Conservation (phyloP, 2,888 invertebrate genomes). For the Leucophenga maculata region DNA sequence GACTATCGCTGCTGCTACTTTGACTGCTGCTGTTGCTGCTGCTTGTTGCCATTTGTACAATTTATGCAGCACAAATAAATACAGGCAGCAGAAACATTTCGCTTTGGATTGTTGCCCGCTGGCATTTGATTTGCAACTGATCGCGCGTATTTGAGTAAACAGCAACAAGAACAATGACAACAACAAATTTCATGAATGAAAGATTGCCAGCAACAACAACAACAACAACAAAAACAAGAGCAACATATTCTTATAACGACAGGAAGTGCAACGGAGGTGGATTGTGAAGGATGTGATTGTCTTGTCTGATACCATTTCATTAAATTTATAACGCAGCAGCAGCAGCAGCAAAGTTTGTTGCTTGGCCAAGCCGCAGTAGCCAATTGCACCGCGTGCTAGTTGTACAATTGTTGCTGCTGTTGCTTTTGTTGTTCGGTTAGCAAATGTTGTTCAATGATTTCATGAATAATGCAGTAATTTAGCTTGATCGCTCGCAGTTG, state of each 20-base stretch:
- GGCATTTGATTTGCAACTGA: slow-evolving; percentile 61
- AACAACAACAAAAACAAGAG: slow-evolving; percentile 16
- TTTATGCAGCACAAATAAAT: slow-evolving; percentile 49
- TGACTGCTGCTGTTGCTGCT: slow-evolving; percentile 11
- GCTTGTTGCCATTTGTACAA: slow-evolving; percentile 41
- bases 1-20: slow-evolving; percentile 14
- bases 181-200: slow-evolving; percentile 66
- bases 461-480: slow-evolving; percentile 56
- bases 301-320: slow-evolving; percentile 32
- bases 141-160: slow-evolving; percentile 18
- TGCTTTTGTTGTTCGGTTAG: slow-evolving; percentile 45
- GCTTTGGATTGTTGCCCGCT: slow-evolving; percentile 46
- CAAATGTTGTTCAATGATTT: slow-evolving; percentile 61
- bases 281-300: slow-evolving; percentile 55
- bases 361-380: not conserved
- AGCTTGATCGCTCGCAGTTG: slow-evolving; percentile 12
- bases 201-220: slow-evolving; percentile 48
- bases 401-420: slow-evolving; percentile 36
- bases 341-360: not conserved
- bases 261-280: slow-evolving; percentile 65
- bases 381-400: slow-evolving; percentile 28
- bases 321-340: slow-evolving; percentile 25
- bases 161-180: slow-evolving; percentile 35
- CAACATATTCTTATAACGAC: slow-evolving; percentile 32
- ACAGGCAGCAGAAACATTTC: slow-evolving; percentile 20